These are phyloP conservation scores for Myotis yumanensis DNA, from an alignment of 2,113 vertebrate genomes.

Conservation along the genomic window DNA sequence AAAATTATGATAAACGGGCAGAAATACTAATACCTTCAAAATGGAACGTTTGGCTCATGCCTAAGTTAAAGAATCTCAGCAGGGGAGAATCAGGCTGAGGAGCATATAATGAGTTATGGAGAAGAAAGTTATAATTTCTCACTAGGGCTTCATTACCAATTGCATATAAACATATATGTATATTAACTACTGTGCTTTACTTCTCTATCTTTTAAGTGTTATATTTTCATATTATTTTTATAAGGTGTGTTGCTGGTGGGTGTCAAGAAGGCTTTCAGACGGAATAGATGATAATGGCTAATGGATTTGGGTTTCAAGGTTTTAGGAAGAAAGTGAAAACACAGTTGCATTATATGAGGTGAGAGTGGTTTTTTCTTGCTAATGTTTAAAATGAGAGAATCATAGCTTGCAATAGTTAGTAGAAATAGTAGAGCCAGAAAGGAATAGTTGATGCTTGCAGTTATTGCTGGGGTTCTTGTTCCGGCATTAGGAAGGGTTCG, in stretches of 20 bases:
- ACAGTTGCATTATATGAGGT: background rate
- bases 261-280: background rate
- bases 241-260: background rate
- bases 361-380: background rate
- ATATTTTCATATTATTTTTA: background rate
- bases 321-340: background rate
- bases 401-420: background rate
- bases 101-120: background rate
- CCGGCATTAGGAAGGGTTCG: too few species aligned
- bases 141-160: background rate
- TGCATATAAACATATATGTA: background rate
- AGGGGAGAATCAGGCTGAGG: background rate
- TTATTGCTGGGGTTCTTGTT: background rate
- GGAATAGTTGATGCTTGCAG: background rate
- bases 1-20: background rate
- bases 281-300: background rate
- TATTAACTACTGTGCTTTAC: background rate
- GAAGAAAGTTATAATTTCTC: background rate
- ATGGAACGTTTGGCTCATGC: background rate
- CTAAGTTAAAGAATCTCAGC: background rate
- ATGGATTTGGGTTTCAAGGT: background rate
- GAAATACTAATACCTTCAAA: background rate
- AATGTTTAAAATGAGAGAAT: background rate
- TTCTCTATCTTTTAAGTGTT: background rate
- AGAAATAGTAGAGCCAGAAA: background rate